Conservation (phyloP, 2,113 vertebrate genomes). For the Balaeniceps rex region DNA sequence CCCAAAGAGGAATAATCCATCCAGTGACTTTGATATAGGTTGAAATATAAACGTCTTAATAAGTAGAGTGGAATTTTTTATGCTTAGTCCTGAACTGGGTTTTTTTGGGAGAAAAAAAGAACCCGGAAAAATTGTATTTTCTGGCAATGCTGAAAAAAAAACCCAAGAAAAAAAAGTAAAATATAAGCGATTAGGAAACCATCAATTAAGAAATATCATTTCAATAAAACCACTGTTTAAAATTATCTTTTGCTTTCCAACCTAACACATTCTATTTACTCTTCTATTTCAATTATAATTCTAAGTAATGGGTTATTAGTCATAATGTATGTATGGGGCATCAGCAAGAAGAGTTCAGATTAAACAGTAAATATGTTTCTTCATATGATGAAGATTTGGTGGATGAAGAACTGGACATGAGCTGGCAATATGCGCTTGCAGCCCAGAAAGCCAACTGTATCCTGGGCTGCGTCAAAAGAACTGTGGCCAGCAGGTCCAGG, state of each 20-base stretch:
- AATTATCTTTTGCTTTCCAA: not conserved
- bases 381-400: not conserved
- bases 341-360: not conserved
- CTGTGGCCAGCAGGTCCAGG: not conserved
- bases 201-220: not conserved
- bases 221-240: not conserved
- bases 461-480: not conserved
- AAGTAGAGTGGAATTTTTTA: not conserved
- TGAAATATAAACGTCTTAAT: not conserved
- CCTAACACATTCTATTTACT: not conserved
- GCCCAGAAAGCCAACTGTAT: no score
- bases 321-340: not conserved
- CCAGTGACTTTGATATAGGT: not conserved
- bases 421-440: fast-evolving
- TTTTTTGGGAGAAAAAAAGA: not conserved
- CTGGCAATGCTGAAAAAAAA: not conserved
- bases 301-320: not conserved
- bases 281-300: not conserved
- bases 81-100: not conserved
- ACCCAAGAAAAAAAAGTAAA: not conserved
- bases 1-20: not conserved
- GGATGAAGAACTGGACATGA: not conserved
- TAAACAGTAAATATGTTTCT: not conserved
- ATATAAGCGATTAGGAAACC: not conserved
- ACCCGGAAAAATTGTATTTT: not conserved